Base-by-base conservation (phyloP, 2,888 invertebrate species). In the Gryllus longicercus region DNA sequence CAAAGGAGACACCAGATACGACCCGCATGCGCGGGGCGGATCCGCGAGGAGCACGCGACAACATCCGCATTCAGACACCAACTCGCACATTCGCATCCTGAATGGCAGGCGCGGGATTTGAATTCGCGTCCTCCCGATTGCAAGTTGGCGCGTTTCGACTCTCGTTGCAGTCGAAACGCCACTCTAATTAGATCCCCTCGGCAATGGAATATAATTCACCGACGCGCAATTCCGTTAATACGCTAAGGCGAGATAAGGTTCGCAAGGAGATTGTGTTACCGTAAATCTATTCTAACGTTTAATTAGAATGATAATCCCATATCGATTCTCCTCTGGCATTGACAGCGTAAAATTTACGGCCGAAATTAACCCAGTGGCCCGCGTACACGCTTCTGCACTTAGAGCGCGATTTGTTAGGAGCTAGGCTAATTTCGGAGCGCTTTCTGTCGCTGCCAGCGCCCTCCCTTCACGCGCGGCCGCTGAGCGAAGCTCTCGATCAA, bases 241-340 rank as follows among this genome's bases (percentile, higher is more conserved):
- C 63, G 14, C 16, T 63, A 63, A 63, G 63, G 63, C 63, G 63
- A 63, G 63, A 63, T 63, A 63, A 63, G 63, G 63, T 63, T 63
- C n/a, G 63, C 63, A n/a, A 63, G n/a, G 63, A 63, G 63, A 63
- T 63, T 63, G 63, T 63, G 63, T 63, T 21, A 63, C 63, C 63
- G 63, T 63, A 63, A 63, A 63, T 63, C 63, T 63, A 63, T 63
- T 63, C 63, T 63, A 63, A 63, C 63, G 63, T n/a, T 63, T 63
- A 63, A 63, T 63, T 63, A 63, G 63, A 63, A 63, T 63, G 63
- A 63, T 63, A 63, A 63, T 63, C 63, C 63, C 63, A n/a, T 18
- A 63, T 63, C 63, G 63, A 63, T 63, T 63, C 63, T 14, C 63
- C 63, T 63, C 16, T n/a, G n/a, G 63, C 63, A 63, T 63, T 63